Evolutionary conservation across 1,140 invertebrate species (phyloP).

Genomic region (Philotrypesis tridentata): DNA sequence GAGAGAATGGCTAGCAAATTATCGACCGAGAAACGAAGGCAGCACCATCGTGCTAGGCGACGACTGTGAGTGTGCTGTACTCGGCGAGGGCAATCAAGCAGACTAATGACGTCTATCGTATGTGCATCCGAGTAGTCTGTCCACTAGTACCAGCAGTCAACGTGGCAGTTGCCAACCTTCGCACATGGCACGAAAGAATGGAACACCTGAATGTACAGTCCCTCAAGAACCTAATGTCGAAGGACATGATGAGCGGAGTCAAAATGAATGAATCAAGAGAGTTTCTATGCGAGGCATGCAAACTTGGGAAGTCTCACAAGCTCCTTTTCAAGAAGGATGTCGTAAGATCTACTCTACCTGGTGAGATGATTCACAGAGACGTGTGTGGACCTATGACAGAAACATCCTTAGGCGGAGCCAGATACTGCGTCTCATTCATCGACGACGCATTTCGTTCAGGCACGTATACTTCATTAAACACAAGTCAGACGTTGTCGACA

Average conservation of each 20-base stretch:
- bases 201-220: not conserved
- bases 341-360: not conserved
- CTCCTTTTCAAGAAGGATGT: not conserved
- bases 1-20: constrained; percentile 27
- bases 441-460: not conserved
- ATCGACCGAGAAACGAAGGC: not conserved
- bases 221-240: not conserved
- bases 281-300: not conserved
- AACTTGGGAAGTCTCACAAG: not conserved
- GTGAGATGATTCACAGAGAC: not conserved
- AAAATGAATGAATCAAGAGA: not conserved
- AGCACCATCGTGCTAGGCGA: constrained; percentile 47
- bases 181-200: not conserved
- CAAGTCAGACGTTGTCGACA: not conserved
- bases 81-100: constrained; percentile 31
- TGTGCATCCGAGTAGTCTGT: not conserved
- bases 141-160: not conserved
- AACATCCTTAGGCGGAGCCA: not conserved
- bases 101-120: not conserved
- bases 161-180: not conserved
- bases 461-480: not conserved
- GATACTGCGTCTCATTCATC: not conserved
- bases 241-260: not conserved
- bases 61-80: constrained; percentile 40
- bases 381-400: not conserved